A percentile compares a stretch with the other conserved stretches of the same genome.
Conservation (phyloP, 2,888 invertebrate species). For the Dasysyrphus albostriatus region DNA sequence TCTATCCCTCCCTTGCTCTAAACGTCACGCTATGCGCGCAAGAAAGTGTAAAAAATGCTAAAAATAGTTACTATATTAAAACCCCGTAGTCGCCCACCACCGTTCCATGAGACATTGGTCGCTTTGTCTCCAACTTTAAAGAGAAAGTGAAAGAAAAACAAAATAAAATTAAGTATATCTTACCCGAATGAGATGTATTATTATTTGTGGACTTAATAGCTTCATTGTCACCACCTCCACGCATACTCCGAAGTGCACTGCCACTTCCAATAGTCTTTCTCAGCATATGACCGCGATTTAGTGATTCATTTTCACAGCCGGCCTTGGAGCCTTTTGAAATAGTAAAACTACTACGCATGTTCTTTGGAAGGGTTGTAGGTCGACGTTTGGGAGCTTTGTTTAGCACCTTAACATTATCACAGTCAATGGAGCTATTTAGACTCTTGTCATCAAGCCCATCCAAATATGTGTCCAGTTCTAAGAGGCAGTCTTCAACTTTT, state of each 20-base stretch:
- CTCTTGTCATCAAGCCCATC: constrained; percentile 82
- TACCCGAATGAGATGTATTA: constrained; percentile 61
- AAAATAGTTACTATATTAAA: constrained; percentile 19
- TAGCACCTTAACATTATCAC: constrained; percentile 67
- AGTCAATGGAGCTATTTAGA: constrained; percentile 65
- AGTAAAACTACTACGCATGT: constrained; percentile 51
- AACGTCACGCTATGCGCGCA: not conserved
- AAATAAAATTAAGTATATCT: constrained; percentile 6
- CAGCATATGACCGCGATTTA: constrained; percentile 65
- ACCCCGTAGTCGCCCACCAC: not conserved
- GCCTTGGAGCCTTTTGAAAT: constrained; percentile 36
- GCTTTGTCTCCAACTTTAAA: not conserved
- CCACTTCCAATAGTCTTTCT: constrained; percentile 67
- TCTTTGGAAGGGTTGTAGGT: constrained; percentile 69
- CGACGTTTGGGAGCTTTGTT: constrained; percentile 41
- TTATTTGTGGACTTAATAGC: constrained; percentile 35
- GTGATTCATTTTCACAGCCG: constrained; percentile 43
- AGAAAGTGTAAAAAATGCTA: constrained; percentile 49
- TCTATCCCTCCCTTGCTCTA: not conserved
- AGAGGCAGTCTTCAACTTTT: constrained; percentile 84
- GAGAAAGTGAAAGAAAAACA: constrained; percentile 30
- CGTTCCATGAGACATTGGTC: not conserved
- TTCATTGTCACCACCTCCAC: constrained; percentile 24
- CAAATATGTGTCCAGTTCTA: constrained; percentile 85
- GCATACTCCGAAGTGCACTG: constrained; percentile 41